Evolutionary conservation across 30 jellyfish, hydroid and myxozoan species (phyloP), one percentile per base, ranked within the genome.

Genomic region (Chironex yamaguchii): DNA sequence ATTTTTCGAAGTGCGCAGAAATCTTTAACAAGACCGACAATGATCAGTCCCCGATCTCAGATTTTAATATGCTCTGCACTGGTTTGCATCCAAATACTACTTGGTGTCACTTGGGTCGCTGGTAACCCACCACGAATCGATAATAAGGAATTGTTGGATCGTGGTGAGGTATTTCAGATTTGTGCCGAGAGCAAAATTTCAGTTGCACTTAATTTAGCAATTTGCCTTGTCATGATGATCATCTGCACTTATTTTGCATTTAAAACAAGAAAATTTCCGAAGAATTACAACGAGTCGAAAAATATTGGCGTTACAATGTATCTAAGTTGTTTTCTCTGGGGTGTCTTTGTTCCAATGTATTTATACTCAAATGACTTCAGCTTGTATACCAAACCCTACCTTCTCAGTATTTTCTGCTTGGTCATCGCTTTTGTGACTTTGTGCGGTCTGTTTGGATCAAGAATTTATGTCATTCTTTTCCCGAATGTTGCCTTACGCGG

Each of bases 281-380:
- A 94, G 34, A 94, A 96, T 42, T 94, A 78, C 92, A 94, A 90
- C 68, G 99, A 94, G 53, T 89, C 96, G 2, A 63, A 89, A 50
- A 89, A 93, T 87, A 94, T 94, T 36, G 97, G 93, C 72, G 75
- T 94, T 4, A 94, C 99, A 23, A 94, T 94, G 99, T 94, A 88
- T 72, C 34, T 94, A 53, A 94, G 98, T 34, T 85, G 94, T 36
- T 88, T 94, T 67, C 84, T 87, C 28, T 88, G 96, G 96, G 92
- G 85, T 24, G 71, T 88, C 12, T 88, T 66, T 48, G 64, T 88
- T n/a, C 85, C 96, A 24, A 64, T 88, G 35, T 48, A 74, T 13
- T 36, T 77, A 34, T 83, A 77, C 34, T 13, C 28, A 33, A 86
- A 74, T 4, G 53, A 78, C 25, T 82, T 69, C 30, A 30, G 63